Evolutionary conservation across 1,140 invertebrate genomes (phyloP).

Genomic region (Atta colombica): DNA sequence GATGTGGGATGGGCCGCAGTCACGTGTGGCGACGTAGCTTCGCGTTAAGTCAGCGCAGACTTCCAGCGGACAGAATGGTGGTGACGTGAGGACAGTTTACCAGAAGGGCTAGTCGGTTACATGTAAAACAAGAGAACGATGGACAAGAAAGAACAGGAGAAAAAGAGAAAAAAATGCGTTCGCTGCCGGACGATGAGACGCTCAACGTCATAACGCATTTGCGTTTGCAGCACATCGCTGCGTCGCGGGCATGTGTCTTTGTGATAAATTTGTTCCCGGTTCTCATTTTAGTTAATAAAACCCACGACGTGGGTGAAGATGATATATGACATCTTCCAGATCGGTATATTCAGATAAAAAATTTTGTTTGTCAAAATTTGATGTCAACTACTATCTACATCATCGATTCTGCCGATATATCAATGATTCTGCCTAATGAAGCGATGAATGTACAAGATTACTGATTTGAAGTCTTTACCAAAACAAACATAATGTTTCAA

Average conservation of each 20-base stretch:
- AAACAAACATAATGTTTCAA: not conserved
- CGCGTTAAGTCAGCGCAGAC: conserved; percentile 73
- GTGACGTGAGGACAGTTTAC: conserved; percentile 77
- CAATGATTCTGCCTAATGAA: not conserved
- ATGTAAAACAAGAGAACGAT: conserved; percentile 22
- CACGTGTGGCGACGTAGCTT: conserved; percentile 82
- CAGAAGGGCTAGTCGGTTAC: conserved; percentile 61
- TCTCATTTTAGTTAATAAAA: conserved; percentile 13
- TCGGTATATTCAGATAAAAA: not conserved
- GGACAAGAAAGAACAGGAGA: conserved; percentile 22
- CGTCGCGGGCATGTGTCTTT: conserved; percentile 17
- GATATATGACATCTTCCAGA: conserved; percentile 15
- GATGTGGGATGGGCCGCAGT: conserved; percentile 80
- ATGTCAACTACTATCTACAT: not conserved
- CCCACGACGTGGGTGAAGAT: not conserved
- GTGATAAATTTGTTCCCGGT: conserved; percentile 14
- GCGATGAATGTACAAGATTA: not conserved
- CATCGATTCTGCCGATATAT: not conserved
- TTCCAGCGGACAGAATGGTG: conserved; percentile 71
- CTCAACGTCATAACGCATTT: conserved; percentile 81
- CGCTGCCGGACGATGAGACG: conserved; percentile 72
- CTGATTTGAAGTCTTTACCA: not conserved
- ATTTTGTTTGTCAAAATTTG: not conserved
- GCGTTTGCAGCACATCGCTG: conserved; percentile 64
- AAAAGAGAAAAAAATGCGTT: conserved; percentile 71